Conservation (phyloP, 2,113 vertebrate species). For the Shinisaurus crocodilurus region DNA sequence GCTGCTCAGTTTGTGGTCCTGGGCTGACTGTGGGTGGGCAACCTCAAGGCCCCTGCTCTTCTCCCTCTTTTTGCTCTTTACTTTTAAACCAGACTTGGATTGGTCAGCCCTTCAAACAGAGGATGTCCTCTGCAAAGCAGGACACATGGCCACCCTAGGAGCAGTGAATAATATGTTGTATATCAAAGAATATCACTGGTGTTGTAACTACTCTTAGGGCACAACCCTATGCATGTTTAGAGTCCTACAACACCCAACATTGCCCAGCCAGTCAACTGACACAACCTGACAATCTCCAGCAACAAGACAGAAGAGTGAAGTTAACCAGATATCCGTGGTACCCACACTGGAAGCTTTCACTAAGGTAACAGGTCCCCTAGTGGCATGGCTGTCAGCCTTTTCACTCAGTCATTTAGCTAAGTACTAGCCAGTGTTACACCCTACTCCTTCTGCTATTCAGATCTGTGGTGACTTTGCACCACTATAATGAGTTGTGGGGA, state of each 20-base stretch:
- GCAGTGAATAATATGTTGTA: not conserved
- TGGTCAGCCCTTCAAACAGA: not conserved
- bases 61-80: not conserved
- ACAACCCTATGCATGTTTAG: no score
- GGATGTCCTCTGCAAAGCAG: not conserved
- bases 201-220: not conserved
- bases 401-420: no score
- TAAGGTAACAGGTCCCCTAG: not conserved
- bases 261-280: no score
- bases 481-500: not conserved
- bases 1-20: not conserved
- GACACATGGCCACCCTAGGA: not conserved
- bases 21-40: not conserved
- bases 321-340: not conserved
- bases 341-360: not conserved
- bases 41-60: not conserved
- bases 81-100: not conserved
- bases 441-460: slow-evolving; percentile 1
- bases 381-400: not conserved
- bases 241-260: no score
- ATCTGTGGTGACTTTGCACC: not conserved
- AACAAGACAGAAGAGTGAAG: not conserved
- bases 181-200: not conserved
- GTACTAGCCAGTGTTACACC: not conserved
- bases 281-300: not conserved